A percentile compares a stretch with the other conserved stretches of the same genome.
Conservation (phyloP, 2,797 vertebrate species). For the Danionella dracula region DNA sequence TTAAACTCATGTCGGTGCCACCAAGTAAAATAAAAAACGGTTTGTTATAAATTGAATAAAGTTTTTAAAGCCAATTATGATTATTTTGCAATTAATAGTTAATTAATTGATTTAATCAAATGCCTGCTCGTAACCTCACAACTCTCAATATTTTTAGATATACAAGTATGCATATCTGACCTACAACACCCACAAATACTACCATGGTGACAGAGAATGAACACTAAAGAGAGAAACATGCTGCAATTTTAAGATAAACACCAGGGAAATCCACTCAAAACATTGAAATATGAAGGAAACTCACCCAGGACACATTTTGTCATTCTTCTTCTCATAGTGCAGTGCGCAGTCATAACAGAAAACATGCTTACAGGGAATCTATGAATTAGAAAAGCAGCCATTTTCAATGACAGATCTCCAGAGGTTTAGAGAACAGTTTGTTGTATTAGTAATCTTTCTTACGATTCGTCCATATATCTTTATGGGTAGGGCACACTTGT, state of each 20-base stretch:
- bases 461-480: slow-evolving; percentile 98
- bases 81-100: no score
- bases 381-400: background rate
- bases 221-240: no score
- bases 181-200: background rate
- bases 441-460: slow-evolving; percentile 42
- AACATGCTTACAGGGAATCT: slow-evolving; percentile 99
- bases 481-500: slow-evolving; percentile 94
- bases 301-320: slow-evolving; percentile 98
- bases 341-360: slow-evolving; percentile 98
- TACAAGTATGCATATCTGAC: background rate
- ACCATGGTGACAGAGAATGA: background rate
- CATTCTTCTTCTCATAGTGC: slow-evolving; percentile 94
- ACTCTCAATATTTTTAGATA: background rate
- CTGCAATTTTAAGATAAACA: no score
- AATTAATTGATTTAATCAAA: no score
- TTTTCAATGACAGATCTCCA: background rate
- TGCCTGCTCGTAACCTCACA: no score
- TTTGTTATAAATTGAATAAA: no score
- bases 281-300: slow-evolving; percentile 29
- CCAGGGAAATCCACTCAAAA: no score
- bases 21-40: no score
- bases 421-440: background rate
- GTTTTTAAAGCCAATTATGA: no score
- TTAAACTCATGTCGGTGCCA: no score